Evolutionary conservation across 2,888 invertebrate species (phyloP), one percentile per base, ranked within the genome.

Genomic region (Siphlonurus alternatus): DNA sequence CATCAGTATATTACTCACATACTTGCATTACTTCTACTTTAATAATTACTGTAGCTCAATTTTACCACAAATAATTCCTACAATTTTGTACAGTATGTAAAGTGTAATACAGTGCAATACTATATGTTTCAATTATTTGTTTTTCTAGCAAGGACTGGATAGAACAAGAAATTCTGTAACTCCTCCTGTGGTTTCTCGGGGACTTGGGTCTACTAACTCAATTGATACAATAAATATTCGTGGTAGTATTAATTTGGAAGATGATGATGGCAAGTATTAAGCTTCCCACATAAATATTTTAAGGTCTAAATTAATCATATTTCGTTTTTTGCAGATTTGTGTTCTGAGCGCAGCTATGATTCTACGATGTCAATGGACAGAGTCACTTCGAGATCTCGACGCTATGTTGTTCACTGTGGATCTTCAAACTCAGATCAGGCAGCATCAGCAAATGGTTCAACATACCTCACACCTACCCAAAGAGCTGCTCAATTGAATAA

Each of bases 321-420:
- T 15, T 38, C 15, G 7, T 38, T 5, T 38, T 5, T 38, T 38
- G 38, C 56, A 56, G 56, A 56, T 56, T 22, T 56, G 7, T 56
- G 56, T 20, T 56, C 56, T 5, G 56, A 56, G 22, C 19, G n/a
- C 7, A 56, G 56, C 22, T 56, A 56, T 56, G 56, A 56, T 22
- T 56, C 56, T n/a, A 56, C 56, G 20, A 56, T 56, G 56, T 56
- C 56, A 10, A n/a, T 56, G n/a, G 56, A 56, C n/a, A 56, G 56
- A 22, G 5, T 22, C n/a, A 20, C 56, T 20, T 56, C 56, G 7
- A 5, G 38, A 10, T 38, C 38, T 10, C 7, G n/a, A n/a, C n/a
- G 56, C 5, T 56, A 56, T 56, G 56, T 56, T n/a, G 56, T 56
- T 22, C 56, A 56, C 22, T 56, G 56, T 22, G 15, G 15, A 10